Evolutionary conservation across 2,113 vertebrate species (phyloP).

Genomic region (Plotosus lineatus): DNA sequence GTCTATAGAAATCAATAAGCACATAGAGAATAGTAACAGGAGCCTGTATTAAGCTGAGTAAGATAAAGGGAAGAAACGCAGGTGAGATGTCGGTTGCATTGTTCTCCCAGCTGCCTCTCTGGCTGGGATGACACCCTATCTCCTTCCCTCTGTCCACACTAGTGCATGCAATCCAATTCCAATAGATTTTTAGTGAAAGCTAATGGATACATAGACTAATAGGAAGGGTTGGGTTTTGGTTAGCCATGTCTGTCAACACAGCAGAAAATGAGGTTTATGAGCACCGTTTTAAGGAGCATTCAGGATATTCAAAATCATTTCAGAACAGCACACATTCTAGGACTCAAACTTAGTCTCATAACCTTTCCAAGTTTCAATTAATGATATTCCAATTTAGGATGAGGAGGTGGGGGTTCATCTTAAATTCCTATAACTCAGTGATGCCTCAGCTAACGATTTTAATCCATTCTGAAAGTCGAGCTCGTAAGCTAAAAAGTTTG

Average conservation of each 20-base stretch:
- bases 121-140: constrained; percentile 40
- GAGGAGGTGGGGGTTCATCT: neutral
- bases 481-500: too few species aligned
- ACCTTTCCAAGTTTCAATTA: constrained; percentile 29
- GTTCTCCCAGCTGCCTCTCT: constrained; percentile 53
- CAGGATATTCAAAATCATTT: constrained; percentile 29
- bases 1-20: constrained; percentile 62
- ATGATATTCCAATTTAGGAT: neutral
- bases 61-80: constrained; percentile 59
- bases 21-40: constrained; percentile 57
- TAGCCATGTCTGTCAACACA: constrained; percentile 20
- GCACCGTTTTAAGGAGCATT: neutral
- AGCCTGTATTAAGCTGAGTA: constrained; percentile 61
- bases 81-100: constrained; percentile 50
- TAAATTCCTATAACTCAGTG: constrained; percentile 47
- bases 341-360: neutral
- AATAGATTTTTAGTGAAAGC: constrained; percentile 47
- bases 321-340: constrained; percentile 10
- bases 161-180: constrained; percentile 36
- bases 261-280: neutral
- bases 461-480: too few species aligned
- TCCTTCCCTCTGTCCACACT: constrained; percentile 25
- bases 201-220: constrained; percentile 39
- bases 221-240: constrained; percentile 6
- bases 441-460: too few species aligned